phyloP scores from a whole-genome alignment of 2,888 invertebrate species.

The Penaeus monodon region DNA sequence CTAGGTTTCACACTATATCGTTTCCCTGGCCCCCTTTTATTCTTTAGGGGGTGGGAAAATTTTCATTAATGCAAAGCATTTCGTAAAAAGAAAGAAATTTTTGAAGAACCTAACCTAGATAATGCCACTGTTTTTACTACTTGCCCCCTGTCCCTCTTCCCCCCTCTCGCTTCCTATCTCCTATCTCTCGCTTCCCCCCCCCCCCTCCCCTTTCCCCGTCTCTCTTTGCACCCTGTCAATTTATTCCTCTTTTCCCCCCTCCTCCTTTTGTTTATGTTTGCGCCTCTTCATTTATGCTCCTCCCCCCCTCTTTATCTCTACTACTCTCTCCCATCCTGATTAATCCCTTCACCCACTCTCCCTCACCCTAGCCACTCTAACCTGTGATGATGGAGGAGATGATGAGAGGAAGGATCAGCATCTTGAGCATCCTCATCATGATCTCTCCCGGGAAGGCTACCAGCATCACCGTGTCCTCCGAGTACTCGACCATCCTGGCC shows the following conservation, averaged over 20 bases:
- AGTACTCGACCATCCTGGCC: conserved; percentile 72
- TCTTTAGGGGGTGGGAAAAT: too few relatives aligned
- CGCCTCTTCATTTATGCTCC: too few relatives aligned
- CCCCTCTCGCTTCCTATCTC: neutral
- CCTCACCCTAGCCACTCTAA: conserved; percentile 66
- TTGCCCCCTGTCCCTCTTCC: conserved; percentile 20
- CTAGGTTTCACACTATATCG: too few relatives aligned
- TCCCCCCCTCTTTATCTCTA: neutral
- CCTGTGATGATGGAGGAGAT: conserved; percentile 78
- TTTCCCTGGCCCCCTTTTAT: too few relatives aligned
- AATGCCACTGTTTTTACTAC: conserved; percentile 21
- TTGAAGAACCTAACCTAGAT: neutral
- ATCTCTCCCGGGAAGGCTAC: conserved; percentile 79
- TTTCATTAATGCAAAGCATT: too few relatives aligned
- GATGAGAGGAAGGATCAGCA: conserved; percentile 79
- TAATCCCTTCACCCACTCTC: neutral
- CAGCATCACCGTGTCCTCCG: conserved; percentile 73
- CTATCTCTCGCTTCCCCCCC: neutral
- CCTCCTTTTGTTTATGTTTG: neutral
- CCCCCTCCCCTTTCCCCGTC: neutral
- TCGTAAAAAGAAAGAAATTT: neutral
- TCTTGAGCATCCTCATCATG: conserved; percentile 78
- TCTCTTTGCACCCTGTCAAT: neutral
- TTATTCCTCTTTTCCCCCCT: neutral
- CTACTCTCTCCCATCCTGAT: conserved; percentile 1